Evolutionary conservation across 2,888 invertebrate species (phyloP).

Genomic region (Alcis repandata): DNA sequence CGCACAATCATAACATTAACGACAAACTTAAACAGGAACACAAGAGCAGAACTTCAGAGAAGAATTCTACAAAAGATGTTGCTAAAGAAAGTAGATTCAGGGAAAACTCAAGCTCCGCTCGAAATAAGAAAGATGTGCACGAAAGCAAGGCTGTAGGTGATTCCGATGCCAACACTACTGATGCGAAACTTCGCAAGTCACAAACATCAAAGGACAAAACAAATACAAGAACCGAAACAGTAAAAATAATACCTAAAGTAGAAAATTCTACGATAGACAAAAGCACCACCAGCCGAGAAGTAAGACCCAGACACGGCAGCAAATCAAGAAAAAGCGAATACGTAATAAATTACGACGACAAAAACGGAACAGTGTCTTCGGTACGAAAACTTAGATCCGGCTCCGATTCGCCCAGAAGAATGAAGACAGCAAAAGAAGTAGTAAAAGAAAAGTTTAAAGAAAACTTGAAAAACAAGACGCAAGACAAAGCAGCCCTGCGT

Average conservation of each 20-base stretch:
- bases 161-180: slow-evolving; percentile 22
- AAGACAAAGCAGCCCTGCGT: slow-evolving; percentile 77
- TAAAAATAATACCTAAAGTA: slow-evolving; percentile 49
- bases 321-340: slow-evolving; percentile 71
- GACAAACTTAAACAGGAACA: slow-evolving; percentile 46
- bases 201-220: slow-evolving; percentile 51
- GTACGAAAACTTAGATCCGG: slow-evolving; percentile 74
- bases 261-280: slow-evolving; percentile 49
- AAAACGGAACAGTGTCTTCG: slow-evolving; percentile 81
- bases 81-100: slow-evolving; percentile 34
- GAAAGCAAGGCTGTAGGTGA: slow-evolving; percentile 29
- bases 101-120: slow-evolving; percentile 17
- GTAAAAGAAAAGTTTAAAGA: slow-evolving; percentile 65
- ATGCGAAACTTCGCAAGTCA: slow-evolving; percentile 45
- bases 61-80: slow-evolving; percentile 40
- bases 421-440: slow-evolving; percentile 61
- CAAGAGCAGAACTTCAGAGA: slow-evolving; percentile 51
- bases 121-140: slow-evolving; percentile 37
- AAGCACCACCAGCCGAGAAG: slow-evolving; percentile 49
- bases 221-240: slow-evolving; percentile 44
- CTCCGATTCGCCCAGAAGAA: slow-evolving; percentile 64
- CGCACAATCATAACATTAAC: slow-evolving; percentile 29
- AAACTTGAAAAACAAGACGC: slow-evolving; percentile 62
- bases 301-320: slow-evolving; percentile 49
- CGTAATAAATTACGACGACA: slow-evolving; percentile 81